Evolutionary conservation across 2,888 invertebrate species (phyloP).

Genomic region (Acleris cristana): DNA sequence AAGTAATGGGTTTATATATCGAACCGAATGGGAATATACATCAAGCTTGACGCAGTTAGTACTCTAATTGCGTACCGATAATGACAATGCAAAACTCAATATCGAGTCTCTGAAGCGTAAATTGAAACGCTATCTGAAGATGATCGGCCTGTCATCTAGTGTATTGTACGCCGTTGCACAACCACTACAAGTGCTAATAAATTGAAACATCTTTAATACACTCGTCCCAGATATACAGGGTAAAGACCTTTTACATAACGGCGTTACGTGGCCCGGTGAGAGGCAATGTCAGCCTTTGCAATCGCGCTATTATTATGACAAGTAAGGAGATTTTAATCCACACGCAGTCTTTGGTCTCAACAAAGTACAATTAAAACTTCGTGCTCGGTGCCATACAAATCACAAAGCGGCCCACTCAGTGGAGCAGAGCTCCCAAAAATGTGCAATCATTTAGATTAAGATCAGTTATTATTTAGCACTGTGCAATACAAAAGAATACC

Average conservation of each 20-base stretch:
- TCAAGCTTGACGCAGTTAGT: too few species aligned
- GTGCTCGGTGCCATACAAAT: slow-evolving; percentile 13
- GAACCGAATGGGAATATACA: too few species aligned
- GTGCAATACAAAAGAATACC: not conserved
- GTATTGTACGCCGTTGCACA: slow-evolving; percentile 61
- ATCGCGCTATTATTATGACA: slow-evolving; percentile 65
- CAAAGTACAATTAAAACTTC: slow-evolving; percentile 19
- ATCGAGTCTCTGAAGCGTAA: slow-evolving; percentile 47
- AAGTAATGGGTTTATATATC: too few species aligned
- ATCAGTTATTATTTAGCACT: slow-evolving; percentile 3
- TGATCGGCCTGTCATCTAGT: slow-evolving; percentile 49
- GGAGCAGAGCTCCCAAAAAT: not conserved
- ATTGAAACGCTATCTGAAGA: slow-evolving; percentile 61
- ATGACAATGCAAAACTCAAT: not conserved
- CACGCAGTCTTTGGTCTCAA: slow-evolving; percentile 48
- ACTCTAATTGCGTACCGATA: too few species aligned
- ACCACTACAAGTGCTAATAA: slow-evolving; percentile 69
- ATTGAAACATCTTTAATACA: slow-evolving; percentile 75
- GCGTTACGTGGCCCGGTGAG: slow-evolving; percentile 76
- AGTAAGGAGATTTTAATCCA: slow-evolving; percentile 57
- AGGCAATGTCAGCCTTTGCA: slow-evolving; percentile 79
- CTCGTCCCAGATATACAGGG: slow-evolving; percentile 80
- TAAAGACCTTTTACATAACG: slow-evolving; percentile 81
- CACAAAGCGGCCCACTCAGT: slow-evolving; percentile 7
- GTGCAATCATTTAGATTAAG: slow-evolving; percentile 3